phyloP scores from a whole-genome alignment of 2,888 invertebrate genomes.

The Nomada fabriciana region DNA sequence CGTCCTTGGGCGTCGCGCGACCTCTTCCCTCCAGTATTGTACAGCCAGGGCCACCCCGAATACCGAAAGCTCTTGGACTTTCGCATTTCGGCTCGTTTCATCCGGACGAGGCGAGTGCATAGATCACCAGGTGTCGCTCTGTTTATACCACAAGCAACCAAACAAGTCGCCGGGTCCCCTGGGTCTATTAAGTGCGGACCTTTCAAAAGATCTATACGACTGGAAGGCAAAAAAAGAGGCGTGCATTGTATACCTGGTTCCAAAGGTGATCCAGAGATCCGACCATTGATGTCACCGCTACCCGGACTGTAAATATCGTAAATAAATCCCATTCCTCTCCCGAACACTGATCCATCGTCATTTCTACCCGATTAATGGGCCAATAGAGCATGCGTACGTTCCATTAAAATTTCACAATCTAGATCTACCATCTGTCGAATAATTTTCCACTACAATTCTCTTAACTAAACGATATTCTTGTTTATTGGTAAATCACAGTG shows the following conservation, averaged over 20 bases:
- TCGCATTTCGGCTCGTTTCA: slow-evolving; percentile 72
- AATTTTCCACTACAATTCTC: too few species aligned
- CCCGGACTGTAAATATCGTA: slow-evolving; percentile 46
- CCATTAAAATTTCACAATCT: not conserved
- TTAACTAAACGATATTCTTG: too few species aligned
- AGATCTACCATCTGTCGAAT: too few species aligned
- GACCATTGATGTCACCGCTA: slow-evolving; percentile 78
- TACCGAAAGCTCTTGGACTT: slow-evolving; percentile 63
- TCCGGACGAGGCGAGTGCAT: slow-evolving; percentile 70
- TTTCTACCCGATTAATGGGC: slow-evolving; percentile 17
- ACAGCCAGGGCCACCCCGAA: slow-evolving; percentile 54
- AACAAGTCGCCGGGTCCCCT: slow-evolving; percentile 79
- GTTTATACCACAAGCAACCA: slow-evolving; percentile 84
- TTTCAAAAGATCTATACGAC: slow-evolving; percentile 74
- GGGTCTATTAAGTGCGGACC: slow-evolving; percentile 82
- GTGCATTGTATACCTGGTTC: slow-evolving; percentile 75
- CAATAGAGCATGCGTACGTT: not conserved
- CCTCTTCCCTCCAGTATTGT: slow-evolving; percentile 5
- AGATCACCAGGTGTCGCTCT: slow-evolving; percentile 83
- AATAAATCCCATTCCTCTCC: slow-evolving; percentile 28
- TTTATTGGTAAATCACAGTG: slow-evolving; percentile 23
- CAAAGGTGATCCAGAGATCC: slow-evolving; percentile 57
- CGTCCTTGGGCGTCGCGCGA: slow-evolving; percentile 30
- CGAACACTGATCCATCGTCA: slow-evolving; percentile 6
- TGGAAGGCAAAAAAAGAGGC: slow-evolving; percentile 66